phyloP scores from a whole-genome alignment of 2,113 vertebrate species.

The Columba janthina region DNA sequence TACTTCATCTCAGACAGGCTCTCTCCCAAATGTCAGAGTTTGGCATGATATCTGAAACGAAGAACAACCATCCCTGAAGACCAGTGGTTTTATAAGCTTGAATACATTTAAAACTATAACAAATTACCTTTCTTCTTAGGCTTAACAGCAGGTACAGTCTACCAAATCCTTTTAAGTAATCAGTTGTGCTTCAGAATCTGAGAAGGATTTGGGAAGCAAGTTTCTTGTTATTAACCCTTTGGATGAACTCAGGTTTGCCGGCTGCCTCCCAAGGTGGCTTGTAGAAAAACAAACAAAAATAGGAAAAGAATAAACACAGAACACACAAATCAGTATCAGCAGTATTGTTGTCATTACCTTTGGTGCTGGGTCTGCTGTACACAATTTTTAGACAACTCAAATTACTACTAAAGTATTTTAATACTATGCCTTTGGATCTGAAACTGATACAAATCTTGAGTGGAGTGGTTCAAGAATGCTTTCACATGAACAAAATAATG shows the following conservation, averaged over 20 bases:
- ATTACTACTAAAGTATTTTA: conserved; percentile 22
- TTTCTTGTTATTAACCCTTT: conserved; percentile 4
- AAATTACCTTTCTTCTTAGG: conserved; percentile 43
- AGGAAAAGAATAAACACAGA: neutral
- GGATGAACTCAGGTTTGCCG: neutral
- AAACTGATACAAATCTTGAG: conserved; percentile 49
- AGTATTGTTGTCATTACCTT: neutral
- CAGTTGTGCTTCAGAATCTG: neutral
- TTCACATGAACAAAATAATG: conserved; percentile 56
- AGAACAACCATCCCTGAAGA: conserved; percentile 31
- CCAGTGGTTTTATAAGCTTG: conserved; percentile 19
- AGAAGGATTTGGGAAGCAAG: neutral
- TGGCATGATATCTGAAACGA: neutral
- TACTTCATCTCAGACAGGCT: neutral
- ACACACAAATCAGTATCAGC: neutral
- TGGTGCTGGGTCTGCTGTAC: rapidly evolving
- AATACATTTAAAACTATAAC: conserved; percentile 25
- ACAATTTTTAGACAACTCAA: neutral
- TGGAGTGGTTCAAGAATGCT: conserved; percentile 36
- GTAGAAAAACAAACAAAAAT: neutral
- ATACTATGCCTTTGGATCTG: conserved; percentile 25
- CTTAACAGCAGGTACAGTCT: neutral
- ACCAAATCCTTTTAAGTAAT: conserved; percentile 29
- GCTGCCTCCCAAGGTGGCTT: neutral
- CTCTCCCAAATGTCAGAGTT: conserved; percentile 8